Conservation (phyloP, 2,797 vertebrate genomes). For the Brachyrhaphis roseni region DNA sequence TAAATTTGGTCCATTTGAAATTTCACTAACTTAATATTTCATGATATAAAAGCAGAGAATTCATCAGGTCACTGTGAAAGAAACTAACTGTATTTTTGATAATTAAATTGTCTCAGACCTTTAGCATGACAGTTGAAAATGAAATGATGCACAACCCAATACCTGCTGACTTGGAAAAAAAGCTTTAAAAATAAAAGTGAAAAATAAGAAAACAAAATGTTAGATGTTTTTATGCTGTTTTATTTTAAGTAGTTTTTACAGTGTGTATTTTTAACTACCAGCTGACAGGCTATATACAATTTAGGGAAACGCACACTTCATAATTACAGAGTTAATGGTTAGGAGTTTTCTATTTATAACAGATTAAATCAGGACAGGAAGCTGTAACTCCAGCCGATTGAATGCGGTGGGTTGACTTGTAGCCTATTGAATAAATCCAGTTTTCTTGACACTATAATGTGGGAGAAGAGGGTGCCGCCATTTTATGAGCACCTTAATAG, state of each 20-base stretch:
- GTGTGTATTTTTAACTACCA: conserved; percentile 51
- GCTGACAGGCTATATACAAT: conserved; percentile 52
- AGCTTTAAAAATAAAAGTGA: not conserved
- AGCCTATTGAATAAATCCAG: too few relatives aligned
- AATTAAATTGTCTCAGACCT: not conserved
- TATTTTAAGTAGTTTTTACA: conserved; percentile 11
- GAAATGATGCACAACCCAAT: not conserved
- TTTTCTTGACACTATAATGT: too few relatives aligned
- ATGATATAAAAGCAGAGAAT: not conserved
- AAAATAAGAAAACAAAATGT: not conserved
- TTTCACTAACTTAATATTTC: not conserved
- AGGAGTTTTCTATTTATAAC: conserved; percentile 63
- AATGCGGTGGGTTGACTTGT: conserved; percentile 26
- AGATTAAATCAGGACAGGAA: conserved; percentile 45
- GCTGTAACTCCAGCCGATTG: conserved; percentile 50
- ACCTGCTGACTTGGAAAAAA: not conserved
- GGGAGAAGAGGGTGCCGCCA: conserved; percentile 1
- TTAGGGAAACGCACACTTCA: conserved; percentile 40
- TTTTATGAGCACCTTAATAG: conserved; percentile 54
- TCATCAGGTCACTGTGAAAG: not conserved
- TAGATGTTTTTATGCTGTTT: conserved; percentile 3
- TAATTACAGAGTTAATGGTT: conserved; percentile 54
- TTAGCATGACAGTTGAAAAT: not conserved
- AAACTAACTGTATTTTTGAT: not conserved
- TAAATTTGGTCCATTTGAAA: not conserved